Conservation (phyloP, 2,888 invertebrate genomes). For the Erebia ligea region DNA sequence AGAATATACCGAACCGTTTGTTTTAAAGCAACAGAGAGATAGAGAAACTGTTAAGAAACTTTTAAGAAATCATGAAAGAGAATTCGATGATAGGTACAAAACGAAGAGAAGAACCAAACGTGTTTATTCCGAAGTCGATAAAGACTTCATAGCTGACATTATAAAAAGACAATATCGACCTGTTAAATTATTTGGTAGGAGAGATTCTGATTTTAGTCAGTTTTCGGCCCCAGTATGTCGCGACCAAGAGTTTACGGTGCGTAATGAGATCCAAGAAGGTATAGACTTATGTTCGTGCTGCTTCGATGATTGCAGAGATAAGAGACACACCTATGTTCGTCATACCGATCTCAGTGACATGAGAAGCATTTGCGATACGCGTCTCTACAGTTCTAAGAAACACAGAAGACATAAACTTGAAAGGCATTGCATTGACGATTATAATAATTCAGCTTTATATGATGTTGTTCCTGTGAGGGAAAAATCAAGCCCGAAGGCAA, state of each 20-base stretch:
- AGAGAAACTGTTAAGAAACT: slow-evolving; percentile 45
- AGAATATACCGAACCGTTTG: slow-evolving; percentile 38
- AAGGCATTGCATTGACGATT: slow-evolving; percentile 50
- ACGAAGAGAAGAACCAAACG: slow-evolving; percentile 39
- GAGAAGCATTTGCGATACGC: slow-evolving; percentile 67
- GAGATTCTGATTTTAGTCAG: slow-evolving; percentile 65
- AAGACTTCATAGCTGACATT: slow-evolving; percentile 69
- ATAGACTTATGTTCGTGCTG: slow-evolving; percentile 64
- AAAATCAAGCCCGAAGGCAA: slow-evolving; percentile 68
- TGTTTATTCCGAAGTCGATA: slow-evolving; percentile 52
- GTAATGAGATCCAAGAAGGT: slow-evolving; percentile 53
- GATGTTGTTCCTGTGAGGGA: slow-evolving; percentile 74
- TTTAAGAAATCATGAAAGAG: slow-evolving; percentile 40
- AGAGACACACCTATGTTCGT: slow-evolving; percentile 41
- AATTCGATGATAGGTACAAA: slow-evolving; percentile 40
- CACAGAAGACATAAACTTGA: slow-evolving; percentile 49
- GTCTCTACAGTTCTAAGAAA: slow-evolving; percentile 59
- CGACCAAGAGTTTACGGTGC: slow-evolving; percentile 59
- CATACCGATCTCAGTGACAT: slow-evolving; percentile 54
- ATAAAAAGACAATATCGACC: slow-evolving; percentile 70
- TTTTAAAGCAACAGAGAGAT: slow-evolving; percentile 44
- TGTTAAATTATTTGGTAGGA: slow-evolving; percentile 61
- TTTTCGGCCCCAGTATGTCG: slow-evolving; percentile 72
- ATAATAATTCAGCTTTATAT: slow-evolving; percentile 65
- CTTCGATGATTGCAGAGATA: slow-evolving; percentile 46